Evolutionary conservation across 2,888 invertebrate genomes (phyloP).

Genomic region (Orthosia incerta): DNA sequence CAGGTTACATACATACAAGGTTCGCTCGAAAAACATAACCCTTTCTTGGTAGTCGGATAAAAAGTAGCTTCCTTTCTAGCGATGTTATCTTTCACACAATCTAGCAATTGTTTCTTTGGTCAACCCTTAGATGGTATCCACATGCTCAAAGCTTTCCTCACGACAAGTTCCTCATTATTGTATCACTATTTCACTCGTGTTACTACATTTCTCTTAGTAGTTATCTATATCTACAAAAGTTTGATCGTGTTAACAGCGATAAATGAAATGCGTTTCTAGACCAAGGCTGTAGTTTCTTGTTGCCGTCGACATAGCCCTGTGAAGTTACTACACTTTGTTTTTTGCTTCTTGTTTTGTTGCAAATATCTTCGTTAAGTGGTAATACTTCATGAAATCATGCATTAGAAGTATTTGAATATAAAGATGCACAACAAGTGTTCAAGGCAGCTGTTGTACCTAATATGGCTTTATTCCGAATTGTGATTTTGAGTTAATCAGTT

Average conservation of each 20-base stretch:
- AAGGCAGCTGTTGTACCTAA: background rate
- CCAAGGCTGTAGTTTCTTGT: slow-evolving; percentile 51
- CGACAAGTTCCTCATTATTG: background rate
- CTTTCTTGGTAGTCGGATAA: background rate
- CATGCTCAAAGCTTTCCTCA: background rate
- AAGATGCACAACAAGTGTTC: background rate
- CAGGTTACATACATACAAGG: too few relatives aligned
- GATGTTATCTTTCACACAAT: background rate
- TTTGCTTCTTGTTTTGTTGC: slow-evolving; percentile 6
- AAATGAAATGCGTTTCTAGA: slow-evolving; percentile 51
- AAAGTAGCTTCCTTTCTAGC: background rate
- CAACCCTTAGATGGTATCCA: too few relatives aligned
- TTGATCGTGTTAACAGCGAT: slow-evolving; percentile 18
- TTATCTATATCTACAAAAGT: slow-evolving; percentile 11
- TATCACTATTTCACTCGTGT: background rate
- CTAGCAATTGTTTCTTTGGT: background rate
- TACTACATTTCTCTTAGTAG: background rate
- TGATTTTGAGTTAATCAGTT: background rate
- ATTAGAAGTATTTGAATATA: background rate
- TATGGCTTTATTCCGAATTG: background rate
- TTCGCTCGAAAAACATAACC: too few relatives aligned
- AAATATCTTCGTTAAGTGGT: background rate
- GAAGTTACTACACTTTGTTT: slow-evolving; percentile 29
- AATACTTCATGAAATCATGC: background rate
- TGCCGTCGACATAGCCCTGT: slow-evolving; percentile 10